Evolutionary conservation across 2,888 invertebrate genomes (phyloP), one percentile per base, ranked within the genome.

Genomic region (Junonia oenone): DNA sequence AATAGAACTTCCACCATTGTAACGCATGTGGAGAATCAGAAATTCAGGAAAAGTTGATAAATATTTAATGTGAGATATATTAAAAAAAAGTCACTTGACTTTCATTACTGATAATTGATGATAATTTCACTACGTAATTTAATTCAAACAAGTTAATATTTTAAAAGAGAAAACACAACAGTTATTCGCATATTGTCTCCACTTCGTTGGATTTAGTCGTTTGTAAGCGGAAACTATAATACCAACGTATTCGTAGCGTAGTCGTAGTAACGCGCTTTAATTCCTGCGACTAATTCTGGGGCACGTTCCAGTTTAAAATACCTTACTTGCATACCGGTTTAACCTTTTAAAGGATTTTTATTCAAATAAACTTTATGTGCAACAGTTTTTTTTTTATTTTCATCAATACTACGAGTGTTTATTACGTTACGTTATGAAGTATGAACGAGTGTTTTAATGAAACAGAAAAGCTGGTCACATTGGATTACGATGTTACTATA

Each of bases 271-370:
- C 43, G 22, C 43, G 43, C 22, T 43, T 43, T 43, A 43, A 43
- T 43, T 43, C 43, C 26, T 43, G 22, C n/a, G 22, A 43, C 43
- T 43, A 43, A 43, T 43, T 43, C 43, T 43, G 43, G 43, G 43
- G 43, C 43, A 43, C 43, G 43, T 43, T 43, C 43, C 22, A 43
- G 43, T 43, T 43, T 43, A 43, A 43, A 43, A 43, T n/a, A 13
- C 43, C 6, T 43, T 43, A 43, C 17, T 43, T 43, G 26, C 26
- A 26, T 43, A 26, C n/a, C 26, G 22, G 13, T 22, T 13, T 43
- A 26, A 43, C 22, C 43, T 26, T 43, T 43, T 22, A 43, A 43
- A 26, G 43, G 43, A 43, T 43, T 43, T 43, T 22, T 43, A 43
- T 43, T 43, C 26, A 43, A 43, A 43, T 8, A 43, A 13, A 40